Evolutionary conservation across 2,888 invertebrate genomes (phyloP).

Genomic region (Eilema depressum): DNA sequence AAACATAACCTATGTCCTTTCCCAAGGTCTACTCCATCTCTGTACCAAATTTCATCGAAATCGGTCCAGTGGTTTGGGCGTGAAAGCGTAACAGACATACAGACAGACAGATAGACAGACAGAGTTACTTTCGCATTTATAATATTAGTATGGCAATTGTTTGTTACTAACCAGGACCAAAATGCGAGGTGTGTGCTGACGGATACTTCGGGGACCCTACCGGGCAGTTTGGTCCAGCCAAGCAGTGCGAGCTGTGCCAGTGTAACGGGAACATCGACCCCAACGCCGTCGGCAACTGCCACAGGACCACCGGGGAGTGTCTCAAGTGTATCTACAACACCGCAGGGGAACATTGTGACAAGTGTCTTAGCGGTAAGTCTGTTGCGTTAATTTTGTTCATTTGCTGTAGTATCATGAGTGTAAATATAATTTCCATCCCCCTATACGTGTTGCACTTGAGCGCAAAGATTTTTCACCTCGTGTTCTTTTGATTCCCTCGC

Average conservation of each 20-base stretch:
- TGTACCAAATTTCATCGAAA: too few relatives aligned
- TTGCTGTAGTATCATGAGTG: background rate
- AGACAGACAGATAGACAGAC: too few relatives aligned
- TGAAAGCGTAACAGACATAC: too few relatives aligned
- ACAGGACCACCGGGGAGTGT: conserved; percentile 98
- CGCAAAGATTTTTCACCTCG: too few relatives aligned
- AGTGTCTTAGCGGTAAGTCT: conserved; percentile 93
- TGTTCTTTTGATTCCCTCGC: too few relatives aligned
- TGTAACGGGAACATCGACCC: conserved; percentile 98
- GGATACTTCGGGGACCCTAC: conserved; percentile 98
- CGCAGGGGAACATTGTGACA: conserved; percentile 96
- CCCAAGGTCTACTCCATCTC: too few relatives aligned
- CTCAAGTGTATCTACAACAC: conserved; percentile 98
- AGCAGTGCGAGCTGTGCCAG: conserved; percentile 94
- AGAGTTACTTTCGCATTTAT: too few relatives aligned
- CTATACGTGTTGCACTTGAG: too few relatives aligned
- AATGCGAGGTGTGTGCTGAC: conserved; percentile 97
- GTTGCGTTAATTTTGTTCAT: background rate
- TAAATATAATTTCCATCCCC: too few relatives aligned
- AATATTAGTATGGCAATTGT: too few relatives aligned
- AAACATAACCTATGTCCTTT: too few relatives aligned
- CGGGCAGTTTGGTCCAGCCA: conserved; percentile 92
- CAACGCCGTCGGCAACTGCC: conserved; percentile 99
- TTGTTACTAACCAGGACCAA: conserved; percentile 81
- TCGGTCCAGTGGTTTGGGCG: too few relatives aligned